Conservation (phyloP, 2,888 invertebrate species). For the Tryphoninae sp. region DNA sequence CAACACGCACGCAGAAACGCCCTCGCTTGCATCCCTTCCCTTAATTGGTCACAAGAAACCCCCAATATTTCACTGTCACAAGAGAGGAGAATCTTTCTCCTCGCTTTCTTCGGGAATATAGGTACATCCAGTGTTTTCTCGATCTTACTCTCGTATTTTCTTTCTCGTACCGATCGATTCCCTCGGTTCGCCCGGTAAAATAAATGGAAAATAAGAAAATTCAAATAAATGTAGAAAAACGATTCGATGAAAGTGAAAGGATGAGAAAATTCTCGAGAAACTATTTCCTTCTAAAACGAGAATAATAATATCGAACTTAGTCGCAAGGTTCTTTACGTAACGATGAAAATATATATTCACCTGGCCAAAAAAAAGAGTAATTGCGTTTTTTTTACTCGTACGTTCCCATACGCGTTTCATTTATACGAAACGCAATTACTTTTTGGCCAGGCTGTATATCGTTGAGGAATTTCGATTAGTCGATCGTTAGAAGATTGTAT, state of each 20-base stretch:
- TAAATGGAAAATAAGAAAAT: not conserved
- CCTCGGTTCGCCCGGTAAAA: not conserved
- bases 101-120: conserved; percentile 24
- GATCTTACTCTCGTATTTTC: conserved; percentile 7
- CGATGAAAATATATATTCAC: too few species aligned
- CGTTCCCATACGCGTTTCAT: too few species aligned
- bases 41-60: conserved; percentile 73
- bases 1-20: conserved; percentile 74
- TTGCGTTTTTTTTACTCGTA: too few species aligned
- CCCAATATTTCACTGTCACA: conserved; percentile 53
- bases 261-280: too few species aligned
- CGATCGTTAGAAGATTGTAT: too few species aligned
- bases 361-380: too few species aligned
- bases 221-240: not conserved
- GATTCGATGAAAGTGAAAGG: not conserved
- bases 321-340: too few species aligned
- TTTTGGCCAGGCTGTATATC: too few species aligned
- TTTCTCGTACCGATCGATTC: conserved; percentile 2
- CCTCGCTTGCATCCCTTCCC: conserved; percentile 69
- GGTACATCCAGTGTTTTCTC: conserved; percentile 9
- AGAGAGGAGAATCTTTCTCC: conserved; percentile 24
- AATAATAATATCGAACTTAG: too few species aligned
- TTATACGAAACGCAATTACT: too few species aligned
- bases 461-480: too few species aligned
- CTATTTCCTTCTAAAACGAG: too few species aligned